These are phyloP conservation scores for Sebastes aleutianus DNA, from an alignment of 2,797 vertebrate species.

Conservation along the genomic window DNA sequence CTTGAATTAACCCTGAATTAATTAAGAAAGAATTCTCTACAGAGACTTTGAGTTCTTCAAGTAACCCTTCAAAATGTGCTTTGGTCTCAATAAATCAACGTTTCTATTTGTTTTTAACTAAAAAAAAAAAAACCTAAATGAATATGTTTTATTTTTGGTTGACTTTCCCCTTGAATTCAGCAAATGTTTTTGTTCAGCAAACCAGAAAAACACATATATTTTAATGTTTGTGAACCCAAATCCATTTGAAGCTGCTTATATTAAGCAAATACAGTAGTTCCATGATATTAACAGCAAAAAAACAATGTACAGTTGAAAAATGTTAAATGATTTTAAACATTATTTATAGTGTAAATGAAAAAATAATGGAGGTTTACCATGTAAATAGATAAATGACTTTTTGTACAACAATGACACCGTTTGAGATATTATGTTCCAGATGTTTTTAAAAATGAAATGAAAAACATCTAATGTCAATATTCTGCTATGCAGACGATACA, in stretches of 20 bases:
- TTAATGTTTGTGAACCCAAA: slow-evolving; percentile 21
- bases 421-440: not conserved
- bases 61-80: not conserved
- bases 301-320: slow-evolving; percentile 15
- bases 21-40: not conserved
- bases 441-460: slow-evolving; percentile 14
- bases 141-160: not conserved
- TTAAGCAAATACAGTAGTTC: slow-evolving; percentile 59
- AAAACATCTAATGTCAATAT: not conserved
- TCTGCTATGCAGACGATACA: slow-evolving; percentile 42
- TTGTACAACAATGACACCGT: not conserved
- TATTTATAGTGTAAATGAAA: slow-evolving; percentile 82
- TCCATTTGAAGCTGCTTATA: slow-evolving; percentile 65
- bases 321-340: slow-evolving; percentile 18
- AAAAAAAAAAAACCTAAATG: not conserved
- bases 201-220: not conserved
- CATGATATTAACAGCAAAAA: slow-evolving; percentile 15
- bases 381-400: slow-evolving; percentile 59
- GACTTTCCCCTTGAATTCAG: not conserved
- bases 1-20: not conserved
- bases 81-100: not conserved
- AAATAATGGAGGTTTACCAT: slow-evolving; percentile 34
- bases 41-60: not conserved
- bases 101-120: not conserved
- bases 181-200: slow-evolving; percentile 3